Evolutionary conservation across 2,797 vertebrate genomes (phyloP).

Genomic region (Pogonophryne albipinna): DNA sequence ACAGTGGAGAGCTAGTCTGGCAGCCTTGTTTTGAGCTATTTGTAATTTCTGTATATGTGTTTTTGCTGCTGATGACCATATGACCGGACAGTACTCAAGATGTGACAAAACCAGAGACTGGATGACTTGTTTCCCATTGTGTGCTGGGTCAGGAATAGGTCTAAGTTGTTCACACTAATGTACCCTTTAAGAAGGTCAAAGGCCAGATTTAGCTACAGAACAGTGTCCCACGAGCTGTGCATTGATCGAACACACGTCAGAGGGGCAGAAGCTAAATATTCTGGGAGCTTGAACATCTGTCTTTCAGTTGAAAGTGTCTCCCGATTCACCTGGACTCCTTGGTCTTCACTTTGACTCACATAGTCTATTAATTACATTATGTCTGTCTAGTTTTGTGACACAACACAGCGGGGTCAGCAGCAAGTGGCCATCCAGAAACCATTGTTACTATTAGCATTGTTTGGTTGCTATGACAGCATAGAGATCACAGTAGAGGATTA

Average conservation of each 20-base stretch:
- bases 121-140: not conserved
- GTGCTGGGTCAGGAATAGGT: slow-evolving; percentile 8
- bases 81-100: too few relatives aligned
- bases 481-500: slow-evolving; percentile 27
- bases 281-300: not conserved
- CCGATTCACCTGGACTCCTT: not conserved
- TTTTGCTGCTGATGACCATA: too few relatives aligned
- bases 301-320: not conserved
- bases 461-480: slow-evolving; percentile 74
- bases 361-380: too few relatives aligned
- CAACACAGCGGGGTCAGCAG: slow-evolving; percentile 22
- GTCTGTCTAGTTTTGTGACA: slow-evolving; percentile 34
- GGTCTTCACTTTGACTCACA: not conserved
- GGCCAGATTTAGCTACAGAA: not conserved
- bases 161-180: slow-evolving; percentile 1
- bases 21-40: too few relatives aligned
- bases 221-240: not conserved
- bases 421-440: slow-evolving; percentile 55
- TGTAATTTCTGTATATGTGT: too few relatives aligned
- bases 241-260: not conserved
- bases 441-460: slow-evolving; percentile 65
- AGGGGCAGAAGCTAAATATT: not conserved
- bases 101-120: too few relatives aligned
- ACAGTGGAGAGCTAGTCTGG: too few relatives aligned
- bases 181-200: slow-evolving; percentile 13